Conservation (phyloP, 2,113 vertebrate genomes). For the Recurvirostra avosetta region DNA sequence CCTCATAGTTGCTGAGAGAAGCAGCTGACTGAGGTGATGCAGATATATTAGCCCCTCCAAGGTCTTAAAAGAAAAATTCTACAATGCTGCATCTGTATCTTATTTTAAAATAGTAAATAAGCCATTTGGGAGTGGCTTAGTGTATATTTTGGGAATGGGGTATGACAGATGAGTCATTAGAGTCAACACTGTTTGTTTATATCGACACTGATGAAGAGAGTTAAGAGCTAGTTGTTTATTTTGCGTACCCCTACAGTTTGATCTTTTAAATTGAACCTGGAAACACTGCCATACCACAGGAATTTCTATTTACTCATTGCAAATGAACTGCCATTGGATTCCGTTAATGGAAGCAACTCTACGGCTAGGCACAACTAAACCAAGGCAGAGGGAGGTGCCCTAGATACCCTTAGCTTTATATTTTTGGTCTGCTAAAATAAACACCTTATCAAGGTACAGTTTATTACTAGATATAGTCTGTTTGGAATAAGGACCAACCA, state of each 20-base stretch:
- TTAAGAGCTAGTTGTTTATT: neutral
- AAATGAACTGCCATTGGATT: neutral
- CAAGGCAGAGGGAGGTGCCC: neutral
- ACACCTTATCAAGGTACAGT: neutral
- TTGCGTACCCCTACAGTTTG: neutral
- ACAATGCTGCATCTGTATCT: conserved; percentile 65
- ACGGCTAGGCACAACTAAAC: neutral
- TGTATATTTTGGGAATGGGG: conserved; percentile 29
- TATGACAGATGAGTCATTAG: conserved; percentile 54
- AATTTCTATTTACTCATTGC: neutral
- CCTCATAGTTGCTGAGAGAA: neutral
- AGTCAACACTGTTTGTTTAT: neutral
- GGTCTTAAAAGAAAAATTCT: conserved; percentile 52
- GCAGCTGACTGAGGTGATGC: neutral
- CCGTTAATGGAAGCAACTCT: neutral
- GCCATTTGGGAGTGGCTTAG: neutral
- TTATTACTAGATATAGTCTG: neutral
- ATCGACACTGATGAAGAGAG: neutral
- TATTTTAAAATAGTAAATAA: conserved; percentile 38
- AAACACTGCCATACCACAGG: neutral
- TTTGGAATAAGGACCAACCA: neutral
- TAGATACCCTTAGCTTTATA: neutral
- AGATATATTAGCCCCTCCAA: neutral
- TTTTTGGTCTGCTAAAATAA: neutral
- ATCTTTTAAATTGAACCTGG: neutral